Conservation (phyloP, 2,113 vertebrate species). For the Speoplatyrhinus poulsoni region DNA sequence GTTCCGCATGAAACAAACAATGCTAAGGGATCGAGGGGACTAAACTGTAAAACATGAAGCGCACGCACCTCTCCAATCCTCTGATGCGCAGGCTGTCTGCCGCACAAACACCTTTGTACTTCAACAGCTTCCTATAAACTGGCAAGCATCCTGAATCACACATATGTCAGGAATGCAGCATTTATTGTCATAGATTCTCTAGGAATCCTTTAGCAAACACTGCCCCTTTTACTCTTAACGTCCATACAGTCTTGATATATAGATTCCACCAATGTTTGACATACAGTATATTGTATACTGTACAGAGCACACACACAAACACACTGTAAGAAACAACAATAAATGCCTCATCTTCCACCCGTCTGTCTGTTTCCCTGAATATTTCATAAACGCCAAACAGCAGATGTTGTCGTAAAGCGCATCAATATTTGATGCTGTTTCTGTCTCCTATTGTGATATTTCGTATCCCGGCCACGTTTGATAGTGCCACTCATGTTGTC, state of each 20-base stretch:
- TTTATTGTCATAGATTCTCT: constrained; percentile 22
- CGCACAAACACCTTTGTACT: constrained; percentile 1
- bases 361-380: constrained; percentile 57
- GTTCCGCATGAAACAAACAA: background rate
- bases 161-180: background rate
- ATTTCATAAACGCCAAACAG: constrained; percentile 61
- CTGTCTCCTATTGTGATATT: constrained; percentile 52
- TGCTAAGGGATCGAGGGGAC: constrained; percentile 1
- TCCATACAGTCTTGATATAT: constrained; percentile 18
- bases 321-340: constrained; percentile 45
- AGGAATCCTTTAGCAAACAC: background rate
- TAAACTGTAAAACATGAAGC: background rate
- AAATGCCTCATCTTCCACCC: constrained; percentile 9
- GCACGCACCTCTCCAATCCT: too few species aligned
- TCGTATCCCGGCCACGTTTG: constrained; percentile 45
- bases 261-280: constrained; percentile 43
- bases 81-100: background rate
- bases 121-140: background rate
- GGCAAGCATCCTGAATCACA: constrained; percentile 16
- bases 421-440: constrained; percentile 66
- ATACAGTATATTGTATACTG: constrained; percentile 18
- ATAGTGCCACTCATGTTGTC: constrained; percentile 26
- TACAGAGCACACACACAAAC: constrained; percentile 29
- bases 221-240: background rate
- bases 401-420: constrained; percentile 64